Percentiles rank a stretch among this genome's conserved stretches.
phyloP scores from a whole-genome alignment of 2,797 vertebrate species.

The Fundulus diaphanus region DNA sequence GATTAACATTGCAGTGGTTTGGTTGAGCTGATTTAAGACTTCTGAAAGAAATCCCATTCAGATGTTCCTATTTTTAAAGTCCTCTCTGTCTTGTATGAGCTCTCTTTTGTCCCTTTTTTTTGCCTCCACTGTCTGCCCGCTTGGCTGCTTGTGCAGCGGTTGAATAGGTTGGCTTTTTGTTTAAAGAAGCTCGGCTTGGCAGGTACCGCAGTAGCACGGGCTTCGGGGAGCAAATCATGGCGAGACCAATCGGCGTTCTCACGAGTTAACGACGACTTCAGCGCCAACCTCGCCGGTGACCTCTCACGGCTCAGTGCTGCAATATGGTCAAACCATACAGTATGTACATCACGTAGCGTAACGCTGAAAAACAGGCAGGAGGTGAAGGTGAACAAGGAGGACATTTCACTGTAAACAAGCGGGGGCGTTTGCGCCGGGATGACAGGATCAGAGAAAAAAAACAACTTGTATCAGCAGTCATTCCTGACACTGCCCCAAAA shows the following conservation, averaged over 20 bases:
- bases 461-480: constrained; percentile 70
- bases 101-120: constrained; percentile 60
- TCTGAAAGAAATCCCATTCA: constrained; percentile 66
- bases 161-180: constrained; percentile 64
- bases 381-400: constrained; percentile 81
- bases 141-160: constrained; percentile 69
- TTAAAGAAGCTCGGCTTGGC: constrained; percentile 67
- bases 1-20: constrained; percentile 80
- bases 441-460: constrained; percentile 76
- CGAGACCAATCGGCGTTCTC: constrained; percentile 71
- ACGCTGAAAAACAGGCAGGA: constrained; percentile 72
- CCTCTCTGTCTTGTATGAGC: constrained; percentile 70
- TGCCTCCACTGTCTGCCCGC: constrained; percentile 57
- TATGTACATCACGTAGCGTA: constrained; percentile 77
- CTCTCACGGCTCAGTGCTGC: constrained; percentile 52
- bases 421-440: constrained; percentile 72
- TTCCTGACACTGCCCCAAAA: constrained; percentile 66
- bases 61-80: constrained; percentile 63
- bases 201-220: constrained; percentile 66
- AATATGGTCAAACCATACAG: constrained; percentile 60
- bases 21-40: constrained; percentile 80
- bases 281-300: constrained; percentile 61
- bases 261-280: constrained; percentile 61
- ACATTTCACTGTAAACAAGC: constrained; percentile 78
- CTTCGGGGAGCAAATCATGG: constrained; percentile 57